A percentile compares a stretch with the other conserved stretches of the same genome.
Evolutionary conservation across 2,797 vertebrate species (phyloP).

Genomic region (Salarias fasciatus): DNA sequence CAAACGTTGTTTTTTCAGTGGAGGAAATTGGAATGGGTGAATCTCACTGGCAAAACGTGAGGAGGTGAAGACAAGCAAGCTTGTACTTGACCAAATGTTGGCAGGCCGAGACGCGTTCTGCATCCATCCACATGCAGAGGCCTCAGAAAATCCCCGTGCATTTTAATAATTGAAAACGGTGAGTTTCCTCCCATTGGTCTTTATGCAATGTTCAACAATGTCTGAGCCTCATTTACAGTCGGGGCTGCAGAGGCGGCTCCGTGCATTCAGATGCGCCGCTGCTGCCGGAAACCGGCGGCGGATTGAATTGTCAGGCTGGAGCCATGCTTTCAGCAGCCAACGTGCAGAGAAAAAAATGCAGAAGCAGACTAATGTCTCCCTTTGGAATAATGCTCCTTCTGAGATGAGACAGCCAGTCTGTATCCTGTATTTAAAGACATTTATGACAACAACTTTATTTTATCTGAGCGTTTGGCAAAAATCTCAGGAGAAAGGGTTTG

Average conservation of each 20-base stretch:
- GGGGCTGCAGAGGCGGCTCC: constrained; percentile 31
- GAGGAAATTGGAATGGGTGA: constrained; percentile 6
- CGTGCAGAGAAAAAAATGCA: constrained; percentile 42
- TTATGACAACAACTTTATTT: constrained; percentile 31
- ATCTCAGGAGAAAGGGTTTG: constrained; percentile 27
- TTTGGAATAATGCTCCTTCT: constrained; percentile 38
- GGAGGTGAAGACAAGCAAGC: background rate
- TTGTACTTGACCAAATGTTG: background rate
- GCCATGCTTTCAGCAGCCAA: constrained; percentile 33
- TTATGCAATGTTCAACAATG: constrained; percentile 45
- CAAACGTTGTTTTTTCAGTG: background rate
- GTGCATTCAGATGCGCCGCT: constrained; percentile 59
- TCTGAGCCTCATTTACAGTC: constrained; percentile 57
- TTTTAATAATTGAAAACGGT: constrained; percentile 52
- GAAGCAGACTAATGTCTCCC: constrained; percentile 47
- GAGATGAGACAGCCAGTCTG: constrained; percentile 42
- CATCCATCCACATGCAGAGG: constrained; percentile 5
- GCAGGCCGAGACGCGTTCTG: constrained; percentile 5
- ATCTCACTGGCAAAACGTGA: too few relatives aligned
- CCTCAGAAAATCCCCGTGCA: constrained; percentile 18
- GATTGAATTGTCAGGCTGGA: constrained; percentile 58
- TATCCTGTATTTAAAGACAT: constrained; percentile 43
- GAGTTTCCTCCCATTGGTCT: constrained; percentile 37
- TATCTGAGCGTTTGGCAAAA: constrained; percentile 35
- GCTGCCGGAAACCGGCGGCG: constrained; percentile 38